Percentiles rank a stretch among this genome's conserved stretches.
phyloP scores from a whole-genome alignment of 2,888 invertebrate species.

The Sympetrum striolatum region DNA sequence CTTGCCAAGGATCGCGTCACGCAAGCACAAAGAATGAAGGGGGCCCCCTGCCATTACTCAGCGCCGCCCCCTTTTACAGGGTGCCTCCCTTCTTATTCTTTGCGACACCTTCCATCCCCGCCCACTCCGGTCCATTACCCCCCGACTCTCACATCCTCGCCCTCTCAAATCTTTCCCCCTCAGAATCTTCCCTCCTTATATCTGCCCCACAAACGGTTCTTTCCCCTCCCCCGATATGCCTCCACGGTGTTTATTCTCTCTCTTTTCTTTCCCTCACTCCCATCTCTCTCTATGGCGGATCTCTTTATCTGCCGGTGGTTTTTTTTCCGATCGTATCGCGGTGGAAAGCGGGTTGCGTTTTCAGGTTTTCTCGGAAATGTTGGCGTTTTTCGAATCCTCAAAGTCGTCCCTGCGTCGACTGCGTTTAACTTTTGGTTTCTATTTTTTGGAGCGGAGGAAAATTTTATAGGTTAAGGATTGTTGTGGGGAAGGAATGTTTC shows the following conservation, averaged over 20 bases:
- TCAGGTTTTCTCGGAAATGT: too few species aligned
- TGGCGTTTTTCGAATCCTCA: too few species aligned
- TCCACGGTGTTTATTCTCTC: not conserved
- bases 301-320: not conserved
- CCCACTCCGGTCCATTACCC: not conserved
- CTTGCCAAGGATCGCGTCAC: not conserved
- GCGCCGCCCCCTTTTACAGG: not conserved
- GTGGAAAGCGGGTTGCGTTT: too few species aligned
- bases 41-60: not conserved
- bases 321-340: not conserved
- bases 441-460: too few species aligned
- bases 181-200: not conserved
- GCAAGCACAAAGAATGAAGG: not conserved
- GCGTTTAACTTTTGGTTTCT: too few species aligned
- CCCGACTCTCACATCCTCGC: not conserved
- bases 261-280: not conserved
- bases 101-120: not conserved
- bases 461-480: too few species aligned
- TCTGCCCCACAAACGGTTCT: not conserved
- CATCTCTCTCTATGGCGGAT: not conserved
- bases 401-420: too few species aligned
- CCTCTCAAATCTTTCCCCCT: not conserved
- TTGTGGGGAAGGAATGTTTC: too few species aligned
- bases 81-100: not conserved
- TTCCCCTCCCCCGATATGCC: not conserved